phyloP scores from a whole-genome alignment of 2,888 invertebrate species.

The Yponomeuta malinellus region DNA sequence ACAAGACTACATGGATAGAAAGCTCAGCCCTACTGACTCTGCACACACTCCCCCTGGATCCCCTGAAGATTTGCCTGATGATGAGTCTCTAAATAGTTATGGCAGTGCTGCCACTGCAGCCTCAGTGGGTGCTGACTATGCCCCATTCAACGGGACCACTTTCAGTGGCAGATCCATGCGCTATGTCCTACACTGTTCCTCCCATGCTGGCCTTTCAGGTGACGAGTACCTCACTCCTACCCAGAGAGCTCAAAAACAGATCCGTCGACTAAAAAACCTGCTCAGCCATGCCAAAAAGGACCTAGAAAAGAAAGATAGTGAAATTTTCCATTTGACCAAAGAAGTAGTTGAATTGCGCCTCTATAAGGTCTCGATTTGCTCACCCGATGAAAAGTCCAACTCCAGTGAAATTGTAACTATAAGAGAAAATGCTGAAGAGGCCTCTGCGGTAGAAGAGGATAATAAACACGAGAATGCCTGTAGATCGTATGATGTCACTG shows the following conservation, averaged over 20 bases:
- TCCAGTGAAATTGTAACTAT: slow-evolving; percentile 85
- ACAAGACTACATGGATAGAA: slow-evolving; percentile 50
- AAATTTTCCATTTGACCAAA: slow-evolving; percentile 84
- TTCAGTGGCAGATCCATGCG: slow-evolving; percentile 83
- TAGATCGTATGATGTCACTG: slow-evolving; percentile 59
- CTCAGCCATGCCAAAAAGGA: slow-evolving; percentile 84
- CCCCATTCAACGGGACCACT: slow-evolving; percentile 84
- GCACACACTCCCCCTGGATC: slow-evolving; percentile 78
- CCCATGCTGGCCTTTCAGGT: slow-evolving; percentile 84
- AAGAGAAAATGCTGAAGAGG: slow-evolving; percentile 78
- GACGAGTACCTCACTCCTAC: slow-evolving; percentile 93
- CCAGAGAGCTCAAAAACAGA: slow-evolving; percentile 88
- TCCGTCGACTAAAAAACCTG: slow-evolving; percentile 83
- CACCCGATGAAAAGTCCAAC: slow-evolving; percentile 87
- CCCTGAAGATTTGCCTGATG: slow-evolving; percentile 80
- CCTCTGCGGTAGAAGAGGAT: slow-evolving; percentile 41
- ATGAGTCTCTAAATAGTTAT: slow-evolving; percentile 87
- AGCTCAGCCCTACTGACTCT: slow-evolving; percentile 59
- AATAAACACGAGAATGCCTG: slow-evolving; percentile 56
- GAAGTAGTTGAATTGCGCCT: slow-evolving; percentile 88
- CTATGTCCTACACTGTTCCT: slow-evolving; percentile 90
- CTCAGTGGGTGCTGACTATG: slow-evolving; percentile 88
- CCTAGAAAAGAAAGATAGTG: slow-evolving; percentile 87
- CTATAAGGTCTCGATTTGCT: slow-evolving; percentile 86
- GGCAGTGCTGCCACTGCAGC: slow-evolving; percentile 87